A percentile compares a stretch with the other conserved stretches of the same genome.
Conservation (phyloP, 53 echinoderm and acorn worm genomes). For the Luidia sarsii region DNA sequence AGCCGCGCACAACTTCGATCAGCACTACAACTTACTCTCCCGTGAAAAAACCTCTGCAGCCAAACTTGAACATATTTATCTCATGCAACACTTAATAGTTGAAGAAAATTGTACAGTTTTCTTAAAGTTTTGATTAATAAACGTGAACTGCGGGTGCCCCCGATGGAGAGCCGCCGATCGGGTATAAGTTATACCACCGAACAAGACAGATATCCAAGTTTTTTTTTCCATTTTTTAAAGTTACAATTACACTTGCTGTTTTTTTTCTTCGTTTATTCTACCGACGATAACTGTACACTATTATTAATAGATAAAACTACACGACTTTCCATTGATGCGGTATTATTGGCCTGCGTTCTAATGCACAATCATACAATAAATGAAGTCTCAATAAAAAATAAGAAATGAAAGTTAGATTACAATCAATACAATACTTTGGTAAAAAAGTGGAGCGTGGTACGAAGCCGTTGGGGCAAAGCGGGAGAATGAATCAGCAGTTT, state of each 20-base stretch:
- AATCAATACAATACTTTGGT: constrained; percentile 61
- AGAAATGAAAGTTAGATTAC: constrained; percentile 60
- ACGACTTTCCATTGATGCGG: constrained; percentile 39
- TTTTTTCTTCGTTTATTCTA: constrained; percentile 22
- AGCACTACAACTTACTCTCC: constrained; percentile 36
- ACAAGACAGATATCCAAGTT: constrained; percentile 43
- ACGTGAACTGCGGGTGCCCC: background rate
- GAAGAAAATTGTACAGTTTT: constrained; percentile 43
- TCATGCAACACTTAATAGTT: constrained; percentile 54
- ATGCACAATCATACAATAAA: constrained; percentile 54
- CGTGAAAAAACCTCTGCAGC: constrained; percentile 37
- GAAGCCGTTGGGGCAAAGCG: no score
- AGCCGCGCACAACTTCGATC: constrained; percentile 49
- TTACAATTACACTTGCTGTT: constrained; percentile 28
- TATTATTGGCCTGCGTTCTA: constrained; percentile 42
- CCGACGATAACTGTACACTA: constrained; percentile 44
- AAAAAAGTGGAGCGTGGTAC: constrained; percentile 41
- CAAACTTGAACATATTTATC: constrained; percentile 32
- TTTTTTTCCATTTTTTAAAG: no score
- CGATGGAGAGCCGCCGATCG: no score
- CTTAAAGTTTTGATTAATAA: constrained; percentile 34
- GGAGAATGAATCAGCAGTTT: no score
- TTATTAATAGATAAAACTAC: constrained; percentile 48
- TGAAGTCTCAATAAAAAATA: constrained; percentile 43
- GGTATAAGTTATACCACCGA: constrained; percentile 21